phyloP scores from a whole-genome alignment of 2,888 invertebrate genomes.

The Fissipunctia ypsillon region DNA sequence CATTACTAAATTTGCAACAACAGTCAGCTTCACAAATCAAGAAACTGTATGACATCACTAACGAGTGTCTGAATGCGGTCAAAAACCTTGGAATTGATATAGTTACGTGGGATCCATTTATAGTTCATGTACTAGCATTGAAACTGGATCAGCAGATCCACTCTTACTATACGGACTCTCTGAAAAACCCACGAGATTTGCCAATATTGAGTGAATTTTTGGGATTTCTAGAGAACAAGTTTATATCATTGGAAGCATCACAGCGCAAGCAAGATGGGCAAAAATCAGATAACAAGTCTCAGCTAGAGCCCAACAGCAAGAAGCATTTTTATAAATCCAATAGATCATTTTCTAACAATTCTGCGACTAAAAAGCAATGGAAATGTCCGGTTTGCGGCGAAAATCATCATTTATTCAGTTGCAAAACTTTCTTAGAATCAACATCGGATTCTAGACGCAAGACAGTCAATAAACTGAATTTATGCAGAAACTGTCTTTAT shows the following conservation, averaged over 20 bases:
- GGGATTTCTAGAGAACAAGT: neutral
- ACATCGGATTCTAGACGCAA: too few relatives aligned
- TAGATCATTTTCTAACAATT: neutral
- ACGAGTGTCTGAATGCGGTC: neutral
- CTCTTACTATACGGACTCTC: neutral
- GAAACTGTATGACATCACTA: neutral
- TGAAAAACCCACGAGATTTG: neutral
- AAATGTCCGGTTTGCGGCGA: neutral
- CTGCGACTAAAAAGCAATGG: slow-evolving; percentile 2
- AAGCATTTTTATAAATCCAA: neutral
- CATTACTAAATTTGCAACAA: slow-evolving; percentile 1
- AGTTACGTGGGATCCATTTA: neutral
- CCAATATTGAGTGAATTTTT: neutral
- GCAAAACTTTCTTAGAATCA: neutral
- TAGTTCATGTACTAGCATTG: neutral
- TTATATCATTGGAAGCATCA: neutral
- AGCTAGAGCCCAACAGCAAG: slow-evolving; percentile 1
- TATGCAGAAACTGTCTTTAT: too few relatives aligned
- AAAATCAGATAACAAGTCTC: neutral
- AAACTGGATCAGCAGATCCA: slow-evolving; percentile 2
- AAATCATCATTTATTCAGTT: neutral
- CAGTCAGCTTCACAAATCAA: neutral
- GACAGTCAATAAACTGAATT: too few relatives aligned
- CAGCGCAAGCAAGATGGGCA: neutral
- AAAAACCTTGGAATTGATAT: neutral